Percentiles rank a stretch among this genome's conserved stretches.
phyloP scores from a whole-genome alignment of 2,797 vertebrate genomes.

The Sebastolobus alascanus region DNA sequence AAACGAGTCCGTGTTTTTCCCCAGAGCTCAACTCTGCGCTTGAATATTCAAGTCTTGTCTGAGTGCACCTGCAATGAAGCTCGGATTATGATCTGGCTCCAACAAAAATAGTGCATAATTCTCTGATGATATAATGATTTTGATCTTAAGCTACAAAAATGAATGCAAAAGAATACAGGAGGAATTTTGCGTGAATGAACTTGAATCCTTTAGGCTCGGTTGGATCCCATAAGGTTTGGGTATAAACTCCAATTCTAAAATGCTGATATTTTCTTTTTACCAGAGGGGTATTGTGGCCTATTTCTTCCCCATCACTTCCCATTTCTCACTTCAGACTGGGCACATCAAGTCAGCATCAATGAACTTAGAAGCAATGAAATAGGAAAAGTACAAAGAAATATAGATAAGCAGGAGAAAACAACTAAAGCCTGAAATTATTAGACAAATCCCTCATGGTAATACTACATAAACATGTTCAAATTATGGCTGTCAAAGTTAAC shows the following conservation, averaged over 20 bases:
- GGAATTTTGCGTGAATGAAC: background rate
- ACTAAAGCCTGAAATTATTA: background rate
- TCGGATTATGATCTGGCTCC: background rate
- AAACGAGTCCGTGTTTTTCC: slow-evolving; percentile 3
- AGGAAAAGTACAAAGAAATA: background rate
- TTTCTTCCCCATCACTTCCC: slow-evolving; percentile 29
- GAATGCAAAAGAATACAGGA: background rate
- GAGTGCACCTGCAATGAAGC: slow-evolving; percentile 7
- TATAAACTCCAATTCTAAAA: slow-evolving; percentile 23
- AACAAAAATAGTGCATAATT: slow-evolving; percentile 1
- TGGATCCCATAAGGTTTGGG: background rate
- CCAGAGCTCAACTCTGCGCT: background rate
- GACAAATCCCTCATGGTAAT: background rate
- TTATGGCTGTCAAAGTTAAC: too few relatives aligned
- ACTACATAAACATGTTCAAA: too few relatives aligned
- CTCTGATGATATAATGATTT: background rate
- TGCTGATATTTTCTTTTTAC: slow-evolving; percentile 31
- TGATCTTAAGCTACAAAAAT: background rate
- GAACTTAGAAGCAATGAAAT: background rate
- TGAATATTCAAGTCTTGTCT: slow-evolving; percentile 25
- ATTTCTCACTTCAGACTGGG: slow-evolving; percentile 22
- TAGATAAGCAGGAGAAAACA: background rate
- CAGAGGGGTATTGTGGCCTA: slow-evolving; percentile 17
- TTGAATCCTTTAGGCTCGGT: background rate
- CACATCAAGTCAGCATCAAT: slow-evolving; percentile 13